A percentile compares a stretch with the other conserved stretches of the same genome.
Conservation (phyloP, 2,888 invertebrate species). For the Sicus ferrugineus region DNA sequence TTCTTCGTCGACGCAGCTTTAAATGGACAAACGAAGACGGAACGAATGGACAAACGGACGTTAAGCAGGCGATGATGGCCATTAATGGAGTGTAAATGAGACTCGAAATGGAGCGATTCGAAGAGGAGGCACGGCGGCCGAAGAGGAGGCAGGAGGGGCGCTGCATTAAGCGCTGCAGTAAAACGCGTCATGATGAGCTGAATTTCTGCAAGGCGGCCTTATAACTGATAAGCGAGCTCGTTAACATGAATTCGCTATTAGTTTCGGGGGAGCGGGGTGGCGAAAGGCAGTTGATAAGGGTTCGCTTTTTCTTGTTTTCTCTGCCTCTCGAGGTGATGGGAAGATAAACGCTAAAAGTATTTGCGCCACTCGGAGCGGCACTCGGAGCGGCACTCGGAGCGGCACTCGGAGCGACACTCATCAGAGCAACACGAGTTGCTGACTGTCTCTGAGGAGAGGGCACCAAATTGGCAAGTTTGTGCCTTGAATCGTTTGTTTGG, state of each 20-base stretch:
- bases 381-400: neutral
- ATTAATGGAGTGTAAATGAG: slow-evolving; percentile 52
- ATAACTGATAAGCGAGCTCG: slow-evolving; percentile 43
- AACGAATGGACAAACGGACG: neutral
- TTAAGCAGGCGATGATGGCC: slow-evolving; percentile 46
- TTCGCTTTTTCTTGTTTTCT: neutral
- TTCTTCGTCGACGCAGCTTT: too few species aligned
- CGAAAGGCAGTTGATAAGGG: neutral
- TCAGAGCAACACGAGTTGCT: too few species aligned
- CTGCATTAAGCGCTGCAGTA: slow-evolving; percentile 25
- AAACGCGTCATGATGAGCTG: slow-evolving; percentile 16
- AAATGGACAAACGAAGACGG: too few species aligned
- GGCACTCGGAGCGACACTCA: neutral
- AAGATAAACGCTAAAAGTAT: slow-evolving; percentile 26
- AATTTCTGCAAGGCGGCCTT: neutral
- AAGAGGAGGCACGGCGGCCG: too few species aligned
- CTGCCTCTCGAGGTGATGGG: slow-evolving; percentile 16
- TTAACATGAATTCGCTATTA: slow-evolving; percentile 56
- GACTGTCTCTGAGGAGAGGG: too few species aligned
- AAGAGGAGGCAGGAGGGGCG: too few species aligned
- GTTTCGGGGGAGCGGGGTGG: slow-evolving; percentile 33
- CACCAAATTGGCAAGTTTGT: slow-evolving; percentile 11
- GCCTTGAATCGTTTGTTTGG: slow-evolving; percentile 18
- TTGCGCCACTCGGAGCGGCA: neutral
- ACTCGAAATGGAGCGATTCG: slow-evolving; percentile 28